Evolutionary conservation across 2,888 invertebrate species (phyloP).

Genomic region (Reticulitermes lucifugus): DNA sequence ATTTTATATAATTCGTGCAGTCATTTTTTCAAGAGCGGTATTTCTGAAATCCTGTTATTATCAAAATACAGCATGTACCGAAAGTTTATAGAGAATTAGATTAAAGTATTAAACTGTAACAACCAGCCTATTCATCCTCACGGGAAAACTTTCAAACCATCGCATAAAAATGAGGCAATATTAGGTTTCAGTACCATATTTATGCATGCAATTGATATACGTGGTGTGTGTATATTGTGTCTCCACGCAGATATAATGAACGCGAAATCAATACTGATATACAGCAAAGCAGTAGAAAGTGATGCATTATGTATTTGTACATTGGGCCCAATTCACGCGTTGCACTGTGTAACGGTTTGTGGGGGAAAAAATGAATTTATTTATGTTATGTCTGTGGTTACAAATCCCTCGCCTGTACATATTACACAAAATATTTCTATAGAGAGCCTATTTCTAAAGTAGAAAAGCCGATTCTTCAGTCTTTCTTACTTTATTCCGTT

Average conservation of each 20-base stretch:
- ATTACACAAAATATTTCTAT: not conserved
- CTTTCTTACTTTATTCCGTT: too few species aligned
- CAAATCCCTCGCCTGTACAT: not conserved
- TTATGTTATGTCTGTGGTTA: not conserved
- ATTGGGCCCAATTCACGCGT: not conserved
- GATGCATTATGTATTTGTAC: not conserved
- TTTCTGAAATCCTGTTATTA: not conserved
- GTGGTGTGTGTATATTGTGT: constrained; percentile 2
- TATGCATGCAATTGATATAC: constrained; percentile 22
- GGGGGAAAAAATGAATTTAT: not conserved
- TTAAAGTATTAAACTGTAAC: constrained; percentile 19
- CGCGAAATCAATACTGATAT: not conserved
- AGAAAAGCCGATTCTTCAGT: too few species aligned
- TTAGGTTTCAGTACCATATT: not conserved
- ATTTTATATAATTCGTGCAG: too few species aligned
- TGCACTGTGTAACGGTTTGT: not conserved
- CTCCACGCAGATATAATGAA: not conserved
- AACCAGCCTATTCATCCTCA: not conserved
- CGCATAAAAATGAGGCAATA: not conserved
- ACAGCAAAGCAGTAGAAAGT: not conserved
- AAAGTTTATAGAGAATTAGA: not conserved
- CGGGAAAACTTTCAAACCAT: not conserved
- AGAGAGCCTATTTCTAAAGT: too few species aligned
- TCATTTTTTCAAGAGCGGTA: not conserved
- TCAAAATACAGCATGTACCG: not conserved